Percentiles rank a stretch among this genome's conserved stretches.
These are phyloP conservation scores for Ursus arctos DNA, from an alignment of 2,113 vertebrate species.

Conservation along the genomic window DNA sequence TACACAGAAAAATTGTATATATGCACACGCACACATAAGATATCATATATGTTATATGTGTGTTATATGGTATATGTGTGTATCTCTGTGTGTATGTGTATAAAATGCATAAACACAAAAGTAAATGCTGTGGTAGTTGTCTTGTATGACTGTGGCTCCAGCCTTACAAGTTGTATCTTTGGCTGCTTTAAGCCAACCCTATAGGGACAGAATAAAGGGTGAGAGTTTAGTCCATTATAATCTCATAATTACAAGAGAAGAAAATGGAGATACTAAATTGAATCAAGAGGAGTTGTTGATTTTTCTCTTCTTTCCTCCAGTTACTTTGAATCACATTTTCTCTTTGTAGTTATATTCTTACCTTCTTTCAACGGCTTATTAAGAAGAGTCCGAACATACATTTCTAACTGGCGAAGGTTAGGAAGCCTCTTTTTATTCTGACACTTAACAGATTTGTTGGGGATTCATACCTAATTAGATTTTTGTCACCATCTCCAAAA, in stretches of 20 bases:
- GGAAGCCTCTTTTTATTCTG: not conserved
- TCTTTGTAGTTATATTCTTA: not conserved
- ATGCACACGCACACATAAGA: not conserved
- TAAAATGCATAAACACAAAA: not conserved
- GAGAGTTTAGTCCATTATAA: not conserved
- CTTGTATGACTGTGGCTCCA: not conserved
- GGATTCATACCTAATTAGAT: not conserved
- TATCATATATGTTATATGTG: not conserved
- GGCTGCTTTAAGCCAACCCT: not conserved
- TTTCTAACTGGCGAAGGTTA: not conserved
- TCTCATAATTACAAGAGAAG: not conserved
- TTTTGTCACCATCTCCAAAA: not conserved
- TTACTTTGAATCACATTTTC: not conserved
- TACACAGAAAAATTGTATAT: not conserved
- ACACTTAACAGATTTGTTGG: not conserved
- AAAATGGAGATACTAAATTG: not conserved
- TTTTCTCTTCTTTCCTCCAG: not conserved
- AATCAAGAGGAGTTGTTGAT: not conserved
- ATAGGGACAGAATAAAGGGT: not conserved
- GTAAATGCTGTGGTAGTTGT: not conserved
- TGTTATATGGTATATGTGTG: not conserved
- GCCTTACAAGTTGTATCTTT: not conserved
- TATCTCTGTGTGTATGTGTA: not conserved
- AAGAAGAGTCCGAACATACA: not conserved
- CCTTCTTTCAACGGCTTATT: not conserved